A percentile compares a stretch with the other conserved stretches of the same genome.
Conservation (phyloP, 2,888 invertebrate species). For the Tuta absoluta region DNA sequence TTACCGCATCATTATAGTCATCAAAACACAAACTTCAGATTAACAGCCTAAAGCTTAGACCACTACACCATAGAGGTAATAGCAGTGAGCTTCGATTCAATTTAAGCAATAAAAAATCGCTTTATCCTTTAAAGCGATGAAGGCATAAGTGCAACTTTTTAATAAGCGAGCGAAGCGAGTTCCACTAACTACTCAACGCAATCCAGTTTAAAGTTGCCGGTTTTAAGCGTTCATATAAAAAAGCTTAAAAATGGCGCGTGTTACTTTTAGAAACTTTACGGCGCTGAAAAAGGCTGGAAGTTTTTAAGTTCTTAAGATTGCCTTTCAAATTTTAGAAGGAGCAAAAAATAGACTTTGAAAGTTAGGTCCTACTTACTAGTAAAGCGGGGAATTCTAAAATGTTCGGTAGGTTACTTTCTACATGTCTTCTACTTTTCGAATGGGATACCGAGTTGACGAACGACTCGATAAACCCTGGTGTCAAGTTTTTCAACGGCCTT, state of each 20-base stretch:
- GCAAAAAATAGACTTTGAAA: background rate
- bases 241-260: slow-evolving; percentile 4
- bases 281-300: slow-evolving; percentile 1
- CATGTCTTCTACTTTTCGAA: no score
- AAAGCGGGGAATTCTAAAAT: no score
- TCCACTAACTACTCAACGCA: slow-evolving; percentile 9
- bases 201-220: slow-evolving; percentile 4
- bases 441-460: no score
- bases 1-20: no score
- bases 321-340: background rate
- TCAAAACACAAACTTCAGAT: no score
- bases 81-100: no score
- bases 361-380: background rate
- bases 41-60: no score
- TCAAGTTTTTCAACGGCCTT: no score
- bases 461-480: no score
- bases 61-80: no score
- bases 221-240: background rate
- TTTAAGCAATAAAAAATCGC: background rate
- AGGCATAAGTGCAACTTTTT: slow-evolving; percentile 22
- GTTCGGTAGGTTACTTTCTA: no score
- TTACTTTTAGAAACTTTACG: slow-evolving; percentile 4
- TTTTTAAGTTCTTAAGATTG: background rate
- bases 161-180: slow-evolving; percentile 23
- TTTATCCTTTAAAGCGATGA: background rate